These are phyloP conservation scores for Acanthosoma haemorrhoidale DNA, from an alignment of 2,888 invertebrate species.

Conservation along the genomic window DNA sequence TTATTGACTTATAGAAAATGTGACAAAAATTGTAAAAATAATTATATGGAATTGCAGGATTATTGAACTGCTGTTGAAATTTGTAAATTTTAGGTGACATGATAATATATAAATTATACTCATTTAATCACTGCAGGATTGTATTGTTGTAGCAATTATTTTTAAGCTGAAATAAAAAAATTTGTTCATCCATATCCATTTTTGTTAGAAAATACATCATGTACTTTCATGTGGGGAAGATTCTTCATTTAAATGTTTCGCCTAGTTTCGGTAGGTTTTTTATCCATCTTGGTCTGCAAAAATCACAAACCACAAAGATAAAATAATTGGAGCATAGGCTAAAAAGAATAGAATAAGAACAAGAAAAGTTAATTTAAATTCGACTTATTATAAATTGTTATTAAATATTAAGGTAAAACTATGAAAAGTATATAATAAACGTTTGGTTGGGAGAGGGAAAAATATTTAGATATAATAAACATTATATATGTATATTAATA, in stretches of 20 bases:
- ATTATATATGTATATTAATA: no score
- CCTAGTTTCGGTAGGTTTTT: conserved; percentile 41
- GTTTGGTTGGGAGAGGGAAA: no score
- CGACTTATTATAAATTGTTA: no score
- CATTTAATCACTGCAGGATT: background rate
- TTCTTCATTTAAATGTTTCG: conserved; percentile 42
- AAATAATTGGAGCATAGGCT: no score
- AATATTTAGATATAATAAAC: no score
- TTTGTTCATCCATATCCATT: no score
- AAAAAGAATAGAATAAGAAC: no score
- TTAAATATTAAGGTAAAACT: no score
- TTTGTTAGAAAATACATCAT: no score
- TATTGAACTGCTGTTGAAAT: conserved; percentile 13
- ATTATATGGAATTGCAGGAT: background rate
- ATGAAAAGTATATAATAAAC: no score
- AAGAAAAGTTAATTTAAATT: no score
- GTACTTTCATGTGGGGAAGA: conserved; percentile 22
- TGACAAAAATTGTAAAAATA: background rate
- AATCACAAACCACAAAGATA: background rate
- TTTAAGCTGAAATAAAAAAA: background rate
- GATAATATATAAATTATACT: background rate
- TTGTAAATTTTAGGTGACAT: conserved; percentile 22
- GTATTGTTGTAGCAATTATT: background rate
- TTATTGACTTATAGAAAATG: background rate
- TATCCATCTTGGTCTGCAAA: conserved; percentile 42